These are phyloP conservation scores for Strigamia maritima DNA, from an alignment of 2,888 invertebrate species.

Conservation along the genomic window DNA sequence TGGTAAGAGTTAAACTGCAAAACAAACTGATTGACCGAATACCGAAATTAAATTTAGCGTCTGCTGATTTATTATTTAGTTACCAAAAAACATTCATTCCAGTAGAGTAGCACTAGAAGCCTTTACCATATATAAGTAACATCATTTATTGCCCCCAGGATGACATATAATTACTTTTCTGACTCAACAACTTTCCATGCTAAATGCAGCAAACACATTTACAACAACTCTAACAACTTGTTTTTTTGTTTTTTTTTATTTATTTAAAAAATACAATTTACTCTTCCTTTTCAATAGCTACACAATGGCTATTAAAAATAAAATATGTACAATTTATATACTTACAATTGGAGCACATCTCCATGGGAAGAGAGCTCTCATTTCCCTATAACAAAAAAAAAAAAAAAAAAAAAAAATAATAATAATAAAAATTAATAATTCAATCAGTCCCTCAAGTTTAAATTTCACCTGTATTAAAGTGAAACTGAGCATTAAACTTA, in stretches of 20 bases:
- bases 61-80: too few relatives aligned
- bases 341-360: conserved; percentile 58
- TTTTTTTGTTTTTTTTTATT: neutral
- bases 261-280: too few relatives aligned
- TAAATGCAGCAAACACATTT: too few relatives aligned
- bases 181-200: too few relatives aligned
- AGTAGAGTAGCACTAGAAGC: too few relatives aligned
- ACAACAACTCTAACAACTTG: neutral
- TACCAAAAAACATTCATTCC: too few relatives aligned
- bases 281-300: neutral
- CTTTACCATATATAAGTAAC: too few relatives aligned
- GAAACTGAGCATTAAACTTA: conserved; percentile 3
- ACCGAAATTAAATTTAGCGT: too few relatives aligned
- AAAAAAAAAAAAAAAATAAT: conserved; percentile 51
- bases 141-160: too few relatives aligned
- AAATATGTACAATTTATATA: conserved; percentile 55
- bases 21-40: too few relatives aligned
- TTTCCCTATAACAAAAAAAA: conserved; percentile 72
- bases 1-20: too few relatives aligned
- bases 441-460: neutral
- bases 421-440: conserved; percentile 22
- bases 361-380: conserved; percentile 93
- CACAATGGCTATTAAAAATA: neutral
- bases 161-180: too few relatives aligned
- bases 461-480: neutral